phyloP scores from a whole-genome alignment of 2,113 vertebrate species.

The Cololabis saira region DNA sequence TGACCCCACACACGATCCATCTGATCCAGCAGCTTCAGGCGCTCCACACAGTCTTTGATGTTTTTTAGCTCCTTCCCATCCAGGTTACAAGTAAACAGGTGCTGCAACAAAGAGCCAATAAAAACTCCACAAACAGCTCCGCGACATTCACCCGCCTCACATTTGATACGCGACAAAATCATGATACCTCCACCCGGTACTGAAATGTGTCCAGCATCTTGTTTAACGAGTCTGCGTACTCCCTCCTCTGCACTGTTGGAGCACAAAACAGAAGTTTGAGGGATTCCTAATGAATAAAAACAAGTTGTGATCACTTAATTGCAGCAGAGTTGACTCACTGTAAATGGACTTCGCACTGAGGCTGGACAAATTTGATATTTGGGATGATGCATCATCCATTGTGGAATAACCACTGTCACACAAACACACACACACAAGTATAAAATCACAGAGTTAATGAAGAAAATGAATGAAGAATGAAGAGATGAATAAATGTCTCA shows the following conservation, averaged over 20 bases:
- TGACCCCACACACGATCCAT: slow-evolving; percentile 91
- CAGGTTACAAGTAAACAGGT: slow-evolving; percentile 86
- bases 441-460: not conserved
- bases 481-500: no score
- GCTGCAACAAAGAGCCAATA: slow-evolving; percentile 70
- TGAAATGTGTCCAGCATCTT: slow-evolving; percentile 75
- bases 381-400: slow-evolving; percentile 61
- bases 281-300: not conserved
- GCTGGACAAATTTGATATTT: slow-evolving; percentile 60
- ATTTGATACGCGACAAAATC: not conserved
- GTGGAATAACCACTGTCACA: slow-evolving; percentile 52
- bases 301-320: no score
- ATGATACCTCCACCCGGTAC: slow-evolving; percentile 86
- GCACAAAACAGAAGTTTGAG: slow-evolving; percentile 6
- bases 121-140: not conserved
- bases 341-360: slow-evolving; percentile 89
- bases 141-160: not conserved
- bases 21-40: slow-evolving; percentile 81
- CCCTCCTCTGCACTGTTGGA: slow-evolving; percentile 86
- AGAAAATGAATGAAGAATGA: not conserved
- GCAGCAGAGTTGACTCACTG: slow-evolving; percentile 76
- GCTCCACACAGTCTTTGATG: slow-evolving; percentile 79
- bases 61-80: slow-evolving; percentile 76
- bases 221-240: slow-evolving; percentile 81
- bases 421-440: not conserved